Evolutionary conservation across 2,888 invertebrate genomes (phyloP), one percentile per base, ranked within the genome.

Genomic region (Malthinus flaveolus): DNA sequence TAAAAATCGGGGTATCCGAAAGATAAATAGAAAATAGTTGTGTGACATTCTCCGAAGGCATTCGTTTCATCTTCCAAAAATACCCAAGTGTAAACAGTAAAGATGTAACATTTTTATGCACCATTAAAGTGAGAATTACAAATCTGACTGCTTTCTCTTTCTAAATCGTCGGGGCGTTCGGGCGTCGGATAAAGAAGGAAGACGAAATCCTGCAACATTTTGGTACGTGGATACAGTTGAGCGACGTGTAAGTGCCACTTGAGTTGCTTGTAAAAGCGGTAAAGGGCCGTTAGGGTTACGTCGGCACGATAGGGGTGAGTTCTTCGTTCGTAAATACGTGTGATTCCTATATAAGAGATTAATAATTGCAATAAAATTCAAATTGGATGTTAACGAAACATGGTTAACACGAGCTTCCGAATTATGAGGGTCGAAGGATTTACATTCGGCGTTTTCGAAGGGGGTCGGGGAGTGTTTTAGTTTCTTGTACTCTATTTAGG

Each of bases 51-150:
- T 47, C 42, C 34, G 44, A 46, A 49, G 35, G 31, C 45, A 49
- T 45, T 31, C 53, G 59, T 37, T 49, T 49, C 48, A 32, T 54
- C 11, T 37, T 54, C 45, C 46, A 45, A 48, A 49, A 48, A 59
- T 59, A 45, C 47, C 60, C 57, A 48, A 44, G 65, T 66, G 63
- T 64, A 65, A 66, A 65, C 65, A 63, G 66, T 63, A 64, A 65
- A 64, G 65, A 66, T 58, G 64, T 63, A 64, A 64, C 65, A 63
- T 66, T 68, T 68, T 68, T 66, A 68, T 68, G 68, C 68, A 61
- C 68, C 66, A 68, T 68, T 66, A 68, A 66, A 65, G 64, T 60
- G 57, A 58, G 63, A 68, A 68, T 68, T 66, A 66, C 64, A 61
- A 58, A 59, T 64, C 62, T 59, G 52, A 51, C 35, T 42, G 56